phyloP scores from a whole-genome alignment of 2,888 invertebrate genomes.

The Lasioglossum pauxillum region DNA sequence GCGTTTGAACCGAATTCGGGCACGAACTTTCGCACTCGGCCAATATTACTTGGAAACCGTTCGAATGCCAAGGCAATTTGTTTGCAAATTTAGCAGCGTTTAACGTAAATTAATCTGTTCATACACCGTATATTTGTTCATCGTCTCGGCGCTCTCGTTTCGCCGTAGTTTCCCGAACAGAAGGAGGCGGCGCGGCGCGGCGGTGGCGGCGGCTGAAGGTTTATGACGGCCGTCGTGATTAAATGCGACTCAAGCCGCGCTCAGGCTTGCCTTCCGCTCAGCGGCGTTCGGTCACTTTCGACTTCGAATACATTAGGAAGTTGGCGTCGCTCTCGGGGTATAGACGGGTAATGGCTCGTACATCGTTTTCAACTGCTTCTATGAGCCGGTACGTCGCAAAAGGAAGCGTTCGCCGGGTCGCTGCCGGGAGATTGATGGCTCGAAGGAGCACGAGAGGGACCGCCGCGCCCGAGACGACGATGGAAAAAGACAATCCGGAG shows the following conservation, averaged over 20 bases:
- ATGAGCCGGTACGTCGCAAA: slow-evolving; percentile 28
- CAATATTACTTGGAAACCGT: not conserved
- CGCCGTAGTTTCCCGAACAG: not conserved
- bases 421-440: slow-evolving; percentile 56
- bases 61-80: not conserved
- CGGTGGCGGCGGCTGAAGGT: not conserved
- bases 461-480: not conserved
- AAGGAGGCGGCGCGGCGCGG: not conserved
- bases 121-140: not conserved
- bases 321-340: slow-evolving; percentile 20
- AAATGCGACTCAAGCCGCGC: slow-evolving; percentile 24
- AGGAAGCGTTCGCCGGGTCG: slow-evolving; percentile 50
- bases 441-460: not conserved
- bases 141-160: not conserved
- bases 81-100: not conserved
- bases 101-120: slow-evolving; percentile 6
- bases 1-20: not conserved
- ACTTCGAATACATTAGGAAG: slow-evolving; percentile 37
- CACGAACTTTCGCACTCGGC: not conserved
- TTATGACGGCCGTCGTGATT: slow-evolving; percentile 35
- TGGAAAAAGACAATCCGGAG: slow-evolving; percentile 6
- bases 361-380: slow-evolving; percentile 42
- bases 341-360: slow-evolving; percentile 36
- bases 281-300: slow-evolving; percentile 43
- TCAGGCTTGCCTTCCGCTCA: slow-evolving; percentile 12